These are phyloP conservation scores for Dugesia japonica DNA, from an alignment of 2,888 invertebrate genomes.

Conservation along the genomic window DNA sequence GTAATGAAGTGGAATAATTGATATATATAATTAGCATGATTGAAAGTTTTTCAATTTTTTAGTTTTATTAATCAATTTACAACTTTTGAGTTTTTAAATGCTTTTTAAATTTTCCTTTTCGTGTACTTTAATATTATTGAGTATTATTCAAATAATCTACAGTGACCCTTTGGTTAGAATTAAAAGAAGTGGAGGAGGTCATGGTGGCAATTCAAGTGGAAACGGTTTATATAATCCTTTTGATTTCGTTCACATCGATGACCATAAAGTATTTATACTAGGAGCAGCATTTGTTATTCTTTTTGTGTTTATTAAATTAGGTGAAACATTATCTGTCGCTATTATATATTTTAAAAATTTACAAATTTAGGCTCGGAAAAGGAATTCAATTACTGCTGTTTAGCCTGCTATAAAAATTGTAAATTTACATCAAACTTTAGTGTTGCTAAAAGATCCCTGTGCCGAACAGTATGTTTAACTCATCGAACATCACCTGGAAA, in stretches of 20 bases:
- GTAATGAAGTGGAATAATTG: not conserved
- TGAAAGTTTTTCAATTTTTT: not conserved
- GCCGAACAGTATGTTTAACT: not conserved
- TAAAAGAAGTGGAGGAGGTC: not conserved
- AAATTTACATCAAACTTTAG: not conserved
- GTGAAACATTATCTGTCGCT: not conserved
- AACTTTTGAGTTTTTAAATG: not conserved
- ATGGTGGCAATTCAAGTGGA: not conserved
- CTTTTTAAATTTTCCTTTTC: not conserved
- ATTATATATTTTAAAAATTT: not conserved
- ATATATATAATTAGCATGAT: not conserved
- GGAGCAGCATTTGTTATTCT: slow-evolving; percentile 6
- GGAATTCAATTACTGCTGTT: slow-evolving; percentile 1
- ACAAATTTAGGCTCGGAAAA: not conserved
- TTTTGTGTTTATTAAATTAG: slow-evolving; percentile 7
- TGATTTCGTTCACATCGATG: not conserved
- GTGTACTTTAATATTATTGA: not conserved
- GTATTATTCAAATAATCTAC: not conserved
- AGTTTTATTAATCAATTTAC: no score
- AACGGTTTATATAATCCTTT: slow-evolving; percentile 20
- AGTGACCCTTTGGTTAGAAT: not conserved
- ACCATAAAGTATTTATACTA: not conserved
- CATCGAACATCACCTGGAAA: not conserved
- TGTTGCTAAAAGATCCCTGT: not conserved
- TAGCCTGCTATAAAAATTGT: slow-evolving; percentile 2